Conservation (phyloP, 2,797 vertebrate genomes). For the Clarias fuscus region DNA sequence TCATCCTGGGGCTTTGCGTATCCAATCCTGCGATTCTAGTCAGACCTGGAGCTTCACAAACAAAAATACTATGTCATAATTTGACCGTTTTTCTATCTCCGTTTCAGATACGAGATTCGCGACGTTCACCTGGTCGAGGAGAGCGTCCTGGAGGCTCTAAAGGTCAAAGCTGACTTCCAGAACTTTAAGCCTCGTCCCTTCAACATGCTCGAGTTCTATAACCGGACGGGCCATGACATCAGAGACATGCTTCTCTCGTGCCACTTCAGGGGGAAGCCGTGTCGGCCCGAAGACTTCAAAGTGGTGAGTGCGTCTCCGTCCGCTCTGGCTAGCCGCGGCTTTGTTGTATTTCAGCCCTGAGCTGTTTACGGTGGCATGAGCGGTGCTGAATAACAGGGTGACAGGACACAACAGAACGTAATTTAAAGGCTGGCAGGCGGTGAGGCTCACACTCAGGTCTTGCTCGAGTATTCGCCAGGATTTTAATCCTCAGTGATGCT, state of each 20-base stretch:
- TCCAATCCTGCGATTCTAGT: background rate
- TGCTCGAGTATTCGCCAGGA: background rate
- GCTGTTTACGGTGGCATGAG: conserved; percentile 16
- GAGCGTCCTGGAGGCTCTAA: conserved; percentile 90
- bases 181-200: conserved; percentile 96
- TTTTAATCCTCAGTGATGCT: conserved; percentile 24
- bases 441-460: conserved; percentile 4
- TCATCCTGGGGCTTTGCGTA: background rate
- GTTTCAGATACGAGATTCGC: conserved; percentile 89
- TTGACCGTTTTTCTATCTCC: background rate
- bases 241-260: conserved; percentile 94
- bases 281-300: conserved; percentile 91
- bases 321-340: background rate
- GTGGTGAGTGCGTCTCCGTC: conserved; percentile 79
- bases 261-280: conserved; percentile 87
- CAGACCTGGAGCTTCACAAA: background rate
- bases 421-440: conserved; percentile 25
- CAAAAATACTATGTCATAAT: background rate
- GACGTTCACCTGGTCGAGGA: conserved; percentile 93
- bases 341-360: background rate
- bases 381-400: conserved; percentile 20
- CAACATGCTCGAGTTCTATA: conserved; percentile 97
- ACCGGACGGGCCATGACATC: conserved; percentile 94
- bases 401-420: conserved; percentile 34
- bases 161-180: conserved; percentile 93